A percentile compares a stretch with the other conserved stretches of the same genome.
Evolutionary conservation across 2,888 invertebrate genomes (phyloP).

Genomic region (Psococerastis gibbosa): DNA sequence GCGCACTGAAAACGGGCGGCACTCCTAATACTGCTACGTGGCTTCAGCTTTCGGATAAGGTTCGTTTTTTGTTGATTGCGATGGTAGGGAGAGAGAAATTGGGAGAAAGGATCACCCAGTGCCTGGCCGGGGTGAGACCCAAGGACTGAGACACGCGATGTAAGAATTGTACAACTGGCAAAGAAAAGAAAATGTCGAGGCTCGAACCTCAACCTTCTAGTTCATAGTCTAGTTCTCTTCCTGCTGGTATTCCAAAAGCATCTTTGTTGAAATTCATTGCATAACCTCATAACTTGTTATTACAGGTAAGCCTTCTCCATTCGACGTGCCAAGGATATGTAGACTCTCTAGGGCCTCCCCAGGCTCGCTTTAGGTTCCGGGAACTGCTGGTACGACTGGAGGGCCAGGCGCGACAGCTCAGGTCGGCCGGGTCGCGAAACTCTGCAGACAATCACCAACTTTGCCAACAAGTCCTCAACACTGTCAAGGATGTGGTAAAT

Average conservation of each 20-base stretch:
- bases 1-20: constrained; percentile 35
- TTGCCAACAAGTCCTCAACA: constrained; percentile 51
- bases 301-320: constrained; percentile 47
- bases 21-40: constrained; percentile 45
- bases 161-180: too few species aligned
- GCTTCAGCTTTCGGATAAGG: constrained; percentile 60
- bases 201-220: too few species aligned
- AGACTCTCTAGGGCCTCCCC: constrained; percentile 61
- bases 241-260: too few species aligned
- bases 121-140: too few species aligned
- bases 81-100: too few species aligned
- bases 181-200: too few species aligned
- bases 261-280: too few species aligned
- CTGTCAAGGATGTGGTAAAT: constrained; percentile 51
- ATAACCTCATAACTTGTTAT: too few species aligned
- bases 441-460: constrained; percentile 45
- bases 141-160: too few species aligned
- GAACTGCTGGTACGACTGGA: constrained; percentile 52
- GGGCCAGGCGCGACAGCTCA: constrained; percentile 42
- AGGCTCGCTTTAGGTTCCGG: constrained; percentile 73
- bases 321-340: constrained; percentile 67
- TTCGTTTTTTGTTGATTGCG: constrained; percentile 18
- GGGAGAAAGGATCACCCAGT: too few species aligned
- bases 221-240: too few species aligned
- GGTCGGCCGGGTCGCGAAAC: constrained; percentile 49